Evolutionary conservation across 2,797 vertebrate genomes (phyloP).

Genomic region (Balearica regulorum): DNA sequence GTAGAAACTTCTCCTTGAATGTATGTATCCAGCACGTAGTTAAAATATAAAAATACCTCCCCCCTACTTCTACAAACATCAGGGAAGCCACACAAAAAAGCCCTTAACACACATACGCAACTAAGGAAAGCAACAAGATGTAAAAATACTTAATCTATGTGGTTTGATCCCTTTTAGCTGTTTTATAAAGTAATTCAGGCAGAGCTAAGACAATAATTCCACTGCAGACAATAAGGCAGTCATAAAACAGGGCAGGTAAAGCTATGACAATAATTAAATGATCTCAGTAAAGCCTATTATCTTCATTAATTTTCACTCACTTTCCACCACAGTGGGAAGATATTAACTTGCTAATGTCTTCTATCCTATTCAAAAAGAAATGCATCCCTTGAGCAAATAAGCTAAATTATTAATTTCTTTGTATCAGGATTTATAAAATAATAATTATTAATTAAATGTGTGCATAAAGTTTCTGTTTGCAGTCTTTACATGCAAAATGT

Average conservation of each 20-base stretch:
- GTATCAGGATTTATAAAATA: constrained; percentile 16
- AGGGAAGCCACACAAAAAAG: neutral
- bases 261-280: constrained; percentile 37
- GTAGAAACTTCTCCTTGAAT: neutral
- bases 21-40: neutral
- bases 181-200: neutral
- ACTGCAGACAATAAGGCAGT: constrained; percentile 12
- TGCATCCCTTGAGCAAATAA: constrained; percentile 45
- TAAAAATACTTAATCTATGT: neutral
- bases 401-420: constrained; percentile 18
- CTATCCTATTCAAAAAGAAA: constrained; percentile 25
- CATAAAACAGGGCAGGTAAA: constrained; percentile 39
- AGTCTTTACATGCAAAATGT: neutral
- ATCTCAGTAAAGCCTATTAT: constrained; percentile 58
- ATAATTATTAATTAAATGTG: constrained; percentile 8
- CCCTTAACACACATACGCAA: neutral
- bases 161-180: constrained; percentile 12
- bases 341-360: constrained; percentile 56
- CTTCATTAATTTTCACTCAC: constrained; percentile 62
- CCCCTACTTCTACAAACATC: neutral
- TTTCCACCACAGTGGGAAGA: constrained; percentile 46
- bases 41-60: neutral
- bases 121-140: neutral
- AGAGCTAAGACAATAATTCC: neutral
- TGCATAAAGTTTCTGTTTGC: neutral